Evolutionary conservation across 2,888 invertebrate genomes (phyloP), one percentile per base, ranked within the genome.

Genomic region (Muschampia plurimacula): DNA sequence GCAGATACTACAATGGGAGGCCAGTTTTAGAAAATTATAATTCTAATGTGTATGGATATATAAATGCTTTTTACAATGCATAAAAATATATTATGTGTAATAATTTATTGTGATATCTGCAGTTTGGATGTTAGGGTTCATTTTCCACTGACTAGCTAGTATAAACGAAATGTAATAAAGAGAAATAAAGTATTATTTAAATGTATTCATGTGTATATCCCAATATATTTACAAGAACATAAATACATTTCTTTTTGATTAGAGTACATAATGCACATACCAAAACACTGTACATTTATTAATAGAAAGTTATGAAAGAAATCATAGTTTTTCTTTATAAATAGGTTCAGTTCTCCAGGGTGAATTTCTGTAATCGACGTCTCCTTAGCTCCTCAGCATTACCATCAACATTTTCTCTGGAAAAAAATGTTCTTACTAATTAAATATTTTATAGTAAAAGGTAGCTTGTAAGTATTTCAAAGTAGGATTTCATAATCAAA

Each of bases 21-120:
- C 96, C 98, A 59, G 87, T 92, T 28, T 87, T 98, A 74, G 95
- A 96, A 75, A 97, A 96, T 62, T 98, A 98, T 83, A 97, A 98
- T 87, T 96, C 96, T 65, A 95, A 96, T 80, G 97, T 98, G 41
- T 96, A 98, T 81, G 96, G 96, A 77, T 96, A 96, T 82, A 94
- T 98, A 72, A 93, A 97, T 79, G 97, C 97, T 55, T 96, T 98
- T 91, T 98, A 98, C 92, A 96, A 95, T 83, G 97, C 96, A 89
- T 93, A 92, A 85, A 71, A 49, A n/a, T n/a, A 78, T 65, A 46
- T n/a, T n/a, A 49, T 46, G 65, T 39, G 12, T 78, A 75, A 74
- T 78, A 75, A 74, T 74, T 77, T 74, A 79, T 78, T 67, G 64
- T 73, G 62, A 57, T 55, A 67, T 67, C 59, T 63, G 68, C 68